phyloP scores from a whole-genome alignment of 2,888 invertebrate species.

The Drosophila atroscutellata region DNA sequence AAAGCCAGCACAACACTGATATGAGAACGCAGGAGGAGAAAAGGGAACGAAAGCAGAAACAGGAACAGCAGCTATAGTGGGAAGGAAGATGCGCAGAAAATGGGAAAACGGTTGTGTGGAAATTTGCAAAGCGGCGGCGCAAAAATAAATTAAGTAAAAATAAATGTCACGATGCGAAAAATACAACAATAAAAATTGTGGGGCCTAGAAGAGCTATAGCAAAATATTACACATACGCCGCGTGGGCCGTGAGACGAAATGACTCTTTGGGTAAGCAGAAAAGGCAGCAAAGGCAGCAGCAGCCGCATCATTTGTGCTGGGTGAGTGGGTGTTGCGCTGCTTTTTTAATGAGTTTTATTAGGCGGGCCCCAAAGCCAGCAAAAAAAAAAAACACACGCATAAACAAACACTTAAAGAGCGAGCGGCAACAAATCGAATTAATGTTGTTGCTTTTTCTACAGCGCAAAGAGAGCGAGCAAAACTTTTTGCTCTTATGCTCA shows the following conservation, averaged over 20 bases:
- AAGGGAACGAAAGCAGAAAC: constrained; percentile 2
- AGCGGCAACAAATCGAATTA: constrained; percentile 70
- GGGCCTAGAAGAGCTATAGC: constrained; percentile 24
- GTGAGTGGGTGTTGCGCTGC: constrained; percentile 49
- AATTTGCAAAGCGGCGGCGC: constrained; percentile 72
- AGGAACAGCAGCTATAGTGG: constrained; percentile 6
- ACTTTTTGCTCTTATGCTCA: not conserved
- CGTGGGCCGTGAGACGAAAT: constrained; percentile 39
- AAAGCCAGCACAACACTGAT: constrained; percentile 38
- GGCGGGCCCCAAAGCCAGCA: constrained; percentile 45
- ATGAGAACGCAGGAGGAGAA: constrained; percentile 5
- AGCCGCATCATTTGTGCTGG: not conserved
- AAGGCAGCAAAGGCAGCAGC: not conserved
- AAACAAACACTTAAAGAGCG: constrained; percentile 80
- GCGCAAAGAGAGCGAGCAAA: constrained; percentile 42
- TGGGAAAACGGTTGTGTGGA: constrained; percentile 57
- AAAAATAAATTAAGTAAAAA: constrained; percentile 82
- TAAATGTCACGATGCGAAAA: constrained; percentile 73
- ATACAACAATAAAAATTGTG: constrained; percentile 29
- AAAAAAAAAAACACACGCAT: constrained; percentile 57
- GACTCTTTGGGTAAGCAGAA: constrained; percentile 13
- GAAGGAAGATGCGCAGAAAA: constrained; percentile 43
- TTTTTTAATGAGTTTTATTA: constrained; percentile 80
- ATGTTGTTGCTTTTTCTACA: constrained; percentile 40
- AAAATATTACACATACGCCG: constrained; percentile 67